These are phyloP conservation scores for Acanthosepion lycidas DNA, from an alignment of 2,888 invertebrate species.

Conservation along the genomic window DNA sequence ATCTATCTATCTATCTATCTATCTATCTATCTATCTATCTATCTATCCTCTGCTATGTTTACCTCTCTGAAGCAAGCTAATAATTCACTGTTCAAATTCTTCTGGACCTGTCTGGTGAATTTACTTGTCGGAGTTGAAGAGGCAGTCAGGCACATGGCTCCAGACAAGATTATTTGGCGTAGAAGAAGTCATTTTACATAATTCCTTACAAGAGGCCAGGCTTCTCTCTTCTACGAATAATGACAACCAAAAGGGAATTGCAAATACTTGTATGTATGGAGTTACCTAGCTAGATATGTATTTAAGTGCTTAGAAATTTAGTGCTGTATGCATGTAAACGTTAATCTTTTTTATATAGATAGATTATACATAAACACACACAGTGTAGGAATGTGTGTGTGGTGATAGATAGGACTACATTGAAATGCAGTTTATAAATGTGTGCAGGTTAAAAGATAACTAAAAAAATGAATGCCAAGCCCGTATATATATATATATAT, in stretches of 20 bases:
- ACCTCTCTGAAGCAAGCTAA: background rate
- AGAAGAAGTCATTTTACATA: background rate
- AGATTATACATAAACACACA: background rate
- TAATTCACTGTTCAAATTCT: background rate
- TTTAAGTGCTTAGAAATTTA: background rate
- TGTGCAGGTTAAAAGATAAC: background rate
- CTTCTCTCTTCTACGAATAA: background rate
- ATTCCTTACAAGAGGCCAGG: background rate
- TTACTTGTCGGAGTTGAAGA: constrained; percentile 8
- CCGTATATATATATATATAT: background rate
- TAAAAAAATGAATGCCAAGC: background rate
- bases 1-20: too few relatives aligned
- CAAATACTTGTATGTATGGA: background rate
- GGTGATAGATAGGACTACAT: background rate
- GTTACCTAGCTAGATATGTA: background rate
- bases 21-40: too few relatives aligned
- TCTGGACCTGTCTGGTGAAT: background rate
- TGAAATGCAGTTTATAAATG: background rate
- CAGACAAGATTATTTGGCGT: background rate
- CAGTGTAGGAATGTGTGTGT: background rate
- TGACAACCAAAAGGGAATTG: background rate
- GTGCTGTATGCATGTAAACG: background rate
- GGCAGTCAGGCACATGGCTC: constrained; percentile 6
- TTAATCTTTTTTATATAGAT: too few relatives aligned
- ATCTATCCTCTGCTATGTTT: too few relatives aligned